Evolutionary conservation across 2,113 vertebrate genomes (phyloP).

Genomic region (Melanerpes formicivorus): DNA sequence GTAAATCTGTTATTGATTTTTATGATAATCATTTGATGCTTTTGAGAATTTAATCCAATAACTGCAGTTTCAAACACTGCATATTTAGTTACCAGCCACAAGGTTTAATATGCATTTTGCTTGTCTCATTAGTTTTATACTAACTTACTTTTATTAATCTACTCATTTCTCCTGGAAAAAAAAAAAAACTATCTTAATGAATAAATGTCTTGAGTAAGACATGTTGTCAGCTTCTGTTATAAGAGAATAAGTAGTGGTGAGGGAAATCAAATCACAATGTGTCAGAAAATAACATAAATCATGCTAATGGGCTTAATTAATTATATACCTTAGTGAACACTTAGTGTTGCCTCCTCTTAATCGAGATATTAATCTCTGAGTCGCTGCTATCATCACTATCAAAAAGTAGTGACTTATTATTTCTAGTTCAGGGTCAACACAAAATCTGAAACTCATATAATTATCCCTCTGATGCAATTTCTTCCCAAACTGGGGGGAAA

Average conservation of each 20-base stretch:
- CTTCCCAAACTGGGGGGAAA: not conserved
- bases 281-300: not conserved
- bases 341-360: not conserved
- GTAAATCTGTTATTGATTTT: not conserved
- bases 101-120: not conserved
- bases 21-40: not conserved
- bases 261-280: not conserved
- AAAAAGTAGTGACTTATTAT: not conserved
- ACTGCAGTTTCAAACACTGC: not conserved
- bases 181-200: not conserved
- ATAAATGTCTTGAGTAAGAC: not conserved
- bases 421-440: not conserved
- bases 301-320: not conserved
- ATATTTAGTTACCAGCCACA: not conserved
- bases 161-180: not conserved
- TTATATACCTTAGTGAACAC: not conserved
- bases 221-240: not conserved
- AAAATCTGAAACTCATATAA: not conserved
- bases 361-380: not conserved
- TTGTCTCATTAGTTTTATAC: not conserved
- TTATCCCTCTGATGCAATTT: not conserved
- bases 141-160: not conserved
- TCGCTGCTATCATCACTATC: not conserved
- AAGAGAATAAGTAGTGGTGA: not conserved
- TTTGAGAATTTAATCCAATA: not conserved